Evolutionary conservation across 2,888 invertebrate genomes (phyloP), one percentile per base, ranked within the genome.

Genomic region (Prenolepis imparis): DNA sequence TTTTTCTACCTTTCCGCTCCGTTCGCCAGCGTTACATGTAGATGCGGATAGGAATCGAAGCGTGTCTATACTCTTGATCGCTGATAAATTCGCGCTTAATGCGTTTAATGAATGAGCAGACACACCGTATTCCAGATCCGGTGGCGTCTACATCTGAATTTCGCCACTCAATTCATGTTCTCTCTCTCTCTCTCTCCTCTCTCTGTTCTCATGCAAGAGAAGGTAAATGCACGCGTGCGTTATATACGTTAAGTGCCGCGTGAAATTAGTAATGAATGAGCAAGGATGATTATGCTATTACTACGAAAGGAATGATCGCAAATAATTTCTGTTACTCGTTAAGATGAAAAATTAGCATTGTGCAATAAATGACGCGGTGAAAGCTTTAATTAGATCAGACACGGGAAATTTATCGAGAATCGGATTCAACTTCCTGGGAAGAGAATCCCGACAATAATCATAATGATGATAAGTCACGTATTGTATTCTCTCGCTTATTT

Each of bases 41-140:
- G 52, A 28, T 18, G 74, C 70, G 77, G 61, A 52, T 67, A 84
- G 66, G 85, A 86, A 88, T 89, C 89, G 88, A 86, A 89, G 84
- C 90, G 88, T 87, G 88, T 89, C 90, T 84, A 72, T 72, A 72
- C 72, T 83, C 61, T 77, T 83, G 87, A 88, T 90, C 84, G 86
- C 87, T 90, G 90, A 90, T 90, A 87, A 89, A 90, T 89, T 89
- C 84, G 83, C 85, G 85, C 74, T 52, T 90, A 89, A 90, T 84
- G 83, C 87, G 84, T 83, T 88, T 90, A 90, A 90, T 89, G 90
- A 90, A 90, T 86, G 86, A 84, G 80, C 84, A 80, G 82, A 67
- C 41, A 83, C 48, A 64, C 39, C 4, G 28, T 28, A 44, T 55
- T 64, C 28, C 63, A 74, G 75, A 81, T 80, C 78, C 74, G 63